Evolutionary conservation across 2,113 vertebrate species (phyloP), one percentile per base, ranked within the genome.

Genomic region (Rhipidura dahli): DNA sequence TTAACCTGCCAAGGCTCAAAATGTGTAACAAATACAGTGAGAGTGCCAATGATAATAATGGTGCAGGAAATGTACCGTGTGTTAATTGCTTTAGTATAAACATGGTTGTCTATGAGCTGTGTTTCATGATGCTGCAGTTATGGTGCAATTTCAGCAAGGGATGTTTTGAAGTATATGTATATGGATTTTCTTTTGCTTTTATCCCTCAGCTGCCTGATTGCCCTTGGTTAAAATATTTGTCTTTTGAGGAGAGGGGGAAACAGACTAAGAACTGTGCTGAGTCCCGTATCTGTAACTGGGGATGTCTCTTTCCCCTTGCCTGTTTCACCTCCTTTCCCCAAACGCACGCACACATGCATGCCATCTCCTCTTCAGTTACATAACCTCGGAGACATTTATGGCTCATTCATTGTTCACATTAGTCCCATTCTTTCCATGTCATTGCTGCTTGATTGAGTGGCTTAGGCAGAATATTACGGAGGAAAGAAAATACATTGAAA

Each of bases 31-130:
- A 89, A 50, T 42, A 24, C 59, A 8, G 4, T 0, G 56, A 11
- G 89, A 77, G 63, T 1, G 89, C 87, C 85, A 92, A 33, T 31
- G 85, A 88, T 93, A 80, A 93, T 78, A 95, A 56, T 7, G n/a
- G 83, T 22, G 82, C 78, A 69, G 91, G 94, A 94, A 93, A 64
- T 69, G n/a, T 92, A 69, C 75, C 9, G 42, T 78, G 87, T 90
- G 73, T 91, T 94, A 88, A 96, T 95, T 96, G 83, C 87, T 71
- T 75, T 50, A 82, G 49, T 81, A 47, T 92, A 96, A 94, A 92
- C 93, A 77, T 76, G 71, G 83, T 92, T 90, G 93, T 78, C 82
- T 73, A 28, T 71, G 83, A 90, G 76, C 75, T 64, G 50, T 18
- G 6, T 45, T 80, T 77, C 51, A 11, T 68, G 84, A 88, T 91